Base-by-base conservation (phyloP, 2,797 vertebrate genomes). In the Takifugu rubripes region DNA sequence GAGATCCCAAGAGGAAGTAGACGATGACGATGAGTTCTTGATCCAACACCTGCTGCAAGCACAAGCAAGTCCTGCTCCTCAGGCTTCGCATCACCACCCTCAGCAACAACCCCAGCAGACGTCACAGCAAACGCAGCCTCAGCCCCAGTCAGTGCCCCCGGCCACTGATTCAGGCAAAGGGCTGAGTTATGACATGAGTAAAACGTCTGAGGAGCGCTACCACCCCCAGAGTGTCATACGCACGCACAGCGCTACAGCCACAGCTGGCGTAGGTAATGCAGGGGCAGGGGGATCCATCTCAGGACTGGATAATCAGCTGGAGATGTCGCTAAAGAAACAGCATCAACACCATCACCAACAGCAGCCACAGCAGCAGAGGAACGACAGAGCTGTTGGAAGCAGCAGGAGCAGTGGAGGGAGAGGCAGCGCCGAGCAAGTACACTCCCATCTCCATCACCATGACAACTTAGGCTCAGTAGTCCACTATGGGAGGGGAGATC, bases 191-290 rank as follows among this genome's bases (percentile, higher is more conserved):
- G 93, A 94, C 55, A 88, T 96, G 88, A 89, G 88, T 53, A 98
- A 97, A 79, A 92, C 92, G 29, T 87, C 91, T 2, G 95, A 96
- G 59, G 95, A 95, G 74, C 79, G 96, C 5, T 97, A 96, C 82
- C 96, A 98, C 45, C 90, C 96, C 10, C 96, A 97, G 70, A 98
- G 96, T 5, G 96, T 98, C 50, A 98, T 98, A 75, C 93, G 96
- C 3, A 96, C 95, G 59, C 95, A 95, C 50, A 95, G 90, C 60
- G 91, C 91, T 56, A 92, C 88, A 26, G 81, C 91, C 21, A 84
- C 81, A 36, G 75, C 84, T 14, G 89, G 89, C 25, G 88, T 86
- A 12, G 81, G 84, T 25, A 89, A 86, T 40, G 62, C 86, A 12
- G 85, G 80, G 25, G 76, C 86, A 11, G 89, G 65, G 31, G 88